A percentile compares a stretch with the other conserved stretches of the same genome.
Conservation (phyloP, 2,797 vertebrate genomes). For the Semotilus atromaculatus region DNA sequence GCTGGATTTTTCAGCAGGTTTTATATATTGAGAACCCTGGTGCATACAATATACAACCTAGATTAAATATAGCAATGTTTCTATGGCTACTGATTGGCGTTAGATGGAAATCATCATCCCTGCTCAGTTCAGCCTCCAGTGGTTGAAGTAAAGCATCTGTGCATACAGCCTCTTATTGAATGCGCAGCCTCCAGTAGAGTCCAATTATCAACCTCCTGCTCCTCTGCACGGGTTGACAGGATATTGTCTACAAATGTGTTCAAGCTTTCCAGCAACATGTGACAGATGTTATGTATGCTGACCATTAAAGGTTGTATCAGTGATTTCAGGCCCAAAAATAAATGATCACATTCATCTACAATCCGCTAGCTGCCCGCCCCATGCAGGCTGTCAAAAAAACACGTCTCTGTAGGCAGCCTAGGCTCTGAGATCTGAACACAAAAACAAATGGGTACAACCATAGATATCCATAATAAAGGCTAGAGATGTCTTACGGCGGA, state of each 20-base stretch:
- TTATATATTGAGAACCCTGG: background rate
- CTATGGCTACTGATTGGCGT: background rate
- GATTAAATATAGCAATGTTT: background rate
- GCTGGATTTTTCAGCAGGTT: background rate
- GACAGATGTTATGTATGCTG: background rate
- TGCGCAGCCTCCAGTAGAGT: too few relatives aligned
- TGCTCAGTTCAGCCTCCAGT: background rate
- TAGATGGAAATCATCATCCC: background rate
- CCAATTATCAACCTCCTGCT: background rate
- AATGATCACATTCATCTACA: too few relatives aligned
- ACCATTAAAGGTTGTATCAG: too few relatives aligned
- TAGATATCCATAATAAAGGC: too few relatives aligned
- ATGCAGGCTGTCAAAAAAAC: too few relatives aligned
- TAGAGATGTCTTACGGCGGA: too few relatives aligned
- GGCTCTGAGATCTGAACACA: too few relatives aligned
- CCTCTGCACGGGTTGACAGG: too few relatives aligned
- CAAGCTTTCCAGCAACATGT: background rate
- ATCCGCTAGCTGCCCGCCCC: too few relatives aligned
- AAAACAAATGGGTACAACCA: too few relatives aligned
- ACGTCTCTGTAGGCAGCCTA: too few relatives aligned
- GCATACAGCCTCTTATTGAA: background rate
- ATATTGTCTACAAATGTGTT: background rate
- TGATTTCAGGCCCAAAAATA: too few relatives aligned
- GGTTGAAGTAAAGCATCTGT: background rate
- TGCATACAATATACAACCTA: background rate